These are phyloP conservation scores for Capromys pilorides DNA, from an alignment of 2,797 vertebrate genomes.

Conservation along the genomic window DNA sequence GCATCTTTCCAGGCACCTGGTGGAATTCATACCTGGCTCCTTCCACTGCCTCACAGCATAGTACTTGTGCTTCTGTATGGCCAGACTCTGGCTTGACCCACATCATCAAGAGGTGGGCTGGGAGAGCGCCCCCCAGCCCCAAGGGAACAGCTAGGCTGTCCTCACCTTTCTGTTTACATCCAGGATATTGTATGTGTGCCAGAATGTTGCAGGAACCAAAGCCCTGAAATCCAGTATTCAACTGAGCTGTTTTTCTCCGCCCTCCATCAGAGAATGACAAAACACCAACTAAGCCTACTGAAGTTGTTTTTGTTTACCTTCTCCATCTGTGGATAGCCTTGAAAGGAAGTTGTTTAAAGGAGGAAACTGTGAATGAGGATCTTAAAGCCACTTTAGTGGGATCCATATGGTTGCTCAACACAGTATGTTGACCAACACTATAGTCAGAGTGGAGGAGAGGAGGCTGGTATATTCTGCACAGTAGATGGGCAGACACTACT, in stretches of 20 bases:
- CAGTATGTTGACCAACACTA: background rate
- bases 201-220: background rate
- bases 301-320: conserved; percentile 19
- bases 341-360: background rate
- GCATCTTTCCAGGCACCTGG: background rate
- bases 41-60: fast-evolving
- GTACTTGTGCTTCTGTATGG: background rate
- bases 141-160: background rate
- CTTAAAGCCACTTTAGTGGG: background rate
- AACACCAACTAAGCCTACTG: background rate
- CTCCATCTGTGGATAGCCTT: conserved; percentile 26
- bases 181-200: background rate
- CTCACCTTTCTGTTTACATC: background rate
- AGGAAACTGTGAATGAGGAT: background rate
- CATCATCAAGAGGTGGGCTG: fast-evolving
- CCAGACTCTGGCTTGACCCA: background rate
- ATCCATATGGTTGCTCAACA: background rate
- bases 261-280: background rate
- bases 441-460: fast-evolving
- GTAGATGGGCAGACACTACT: background rate
- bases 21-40: background rate
- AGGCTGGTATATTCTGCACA: background rate
- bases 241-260: background rate
- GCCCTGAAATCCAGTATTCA: background rate
- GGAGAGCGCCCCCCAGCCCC: background rate